Evolutionary conservation across 2,888 invertebrate genomes (phyloP).

Genomic region (Tupiocoris notatus): DNA sequence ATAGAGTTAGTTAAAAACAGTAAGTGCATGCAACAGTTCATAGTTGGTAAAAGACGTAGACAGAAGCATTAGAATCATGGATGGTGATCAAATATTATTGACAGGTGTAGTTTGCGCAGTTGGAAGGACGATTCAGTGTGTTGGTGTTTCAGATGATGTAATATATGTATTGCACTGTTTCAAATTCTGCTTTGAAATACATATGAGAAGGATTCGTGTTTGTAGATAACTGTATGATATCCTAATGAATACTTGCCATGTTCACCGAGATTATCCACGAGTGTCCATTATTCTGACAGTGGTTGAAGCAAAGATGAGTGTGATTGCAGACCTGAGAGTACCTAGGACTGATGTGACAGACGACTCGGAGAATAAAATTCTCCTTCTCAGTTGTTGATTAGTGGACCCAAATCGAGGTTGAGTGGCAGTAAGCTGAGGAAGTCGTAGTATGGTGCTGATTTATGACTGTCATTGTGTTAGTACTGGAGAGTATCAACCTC

Average conservation of each 20-base stretch:
- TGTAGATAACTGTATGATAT: too few relatives aligned
- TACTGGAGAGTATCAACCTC: background rate
- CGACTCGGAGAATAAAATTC: too few relatives aligned
- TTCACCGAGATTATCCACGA: too few relatives aligned
- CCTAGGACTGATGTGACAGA: background rate
- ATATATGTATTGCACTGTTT: too few relatives aligned
- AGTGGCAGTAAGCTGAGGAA: background rate
- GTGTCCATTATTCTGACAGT: background rate
- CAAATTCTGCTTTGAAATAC: too few relatives aligned
- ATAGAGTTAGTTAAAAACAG: conserved; percentile 16
- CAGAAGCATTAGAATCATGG: conserved; percentile 29
- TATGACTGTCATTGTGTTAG: background rate
- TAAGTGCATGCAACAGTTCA: conserved; percentile 6
- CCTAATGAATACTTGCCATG: background rate
- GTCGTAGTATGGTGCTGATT: background rate
- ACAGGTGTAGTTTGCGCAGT: background rate
- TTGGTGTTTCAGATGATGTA: background rate
- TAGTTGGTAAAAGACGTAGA: conserved; percentile 23
- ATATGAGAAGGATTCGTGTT: too few relatives aligned
- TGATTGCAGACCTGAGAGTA: background rate
- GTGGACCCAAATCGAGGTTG: too few relatives aligned
- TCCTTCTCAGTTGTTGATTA: too few relatives aligned
- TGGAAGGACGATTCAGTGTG: background rate
- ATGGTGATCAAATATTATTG: background rate
- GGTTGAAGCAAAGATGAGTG: background rate